These are phyloP conservation scores for Pycnonotus jocosus DNA, from an alignment of 2,113 vertebrate species.

Conservation along the genomic window DNA sequence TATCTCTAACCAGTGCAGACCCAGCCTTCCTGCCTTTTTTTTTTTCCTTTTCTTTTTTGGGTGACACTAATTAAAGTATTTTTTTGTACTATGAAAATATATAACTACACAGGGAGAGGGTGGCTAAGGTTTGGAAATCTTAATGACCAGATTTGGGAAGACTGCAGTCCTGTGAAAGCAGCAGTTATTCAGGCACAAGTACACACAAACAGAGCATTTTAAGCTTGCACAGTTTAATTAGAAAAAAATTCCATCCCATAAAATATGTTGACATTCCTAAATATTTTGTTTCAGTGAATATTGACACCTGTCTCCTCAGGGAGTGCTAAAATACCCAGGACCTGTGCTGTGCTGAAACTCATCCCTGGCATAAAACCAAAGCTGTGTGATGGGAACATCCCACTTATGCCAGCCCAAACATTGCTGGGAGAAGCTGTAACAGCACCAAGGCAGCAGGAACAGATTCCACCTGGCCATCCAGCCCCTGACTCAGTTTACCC, in stretches of 20 bases:
- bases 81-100: background rate
- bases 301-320: background rate
- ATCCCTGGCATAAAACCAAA: background rate
- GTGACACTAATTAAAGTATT: background rate
- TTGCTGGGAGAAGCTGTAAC: background rate
- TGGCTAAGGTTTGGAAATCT: background rate
- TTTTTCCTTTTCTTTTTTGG: too few relatives aligned
- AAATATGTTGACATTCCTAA: background rate
- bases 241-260: background rate
- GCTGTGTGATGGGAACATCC: background rate
- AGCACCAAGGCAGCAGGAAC: background rate
- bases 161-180: background rate
- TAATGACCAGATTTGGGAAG: background rate
- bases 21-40: background rate
- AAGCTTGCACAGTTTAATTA: background rate
- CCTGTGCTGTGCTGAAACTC: background rate
- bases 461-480: background rate
- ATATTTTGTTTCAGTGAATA: background rate
- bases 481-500: background rate
- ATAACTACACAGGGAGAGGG: background rate
- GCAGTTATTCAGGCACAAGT: background rate
- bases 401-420: fast-evolving
- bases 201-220: background rate
- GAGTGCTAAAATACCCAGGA: background rate
- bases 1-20: background rate